Conservation (phyloP, 2,888 invertebrate species). For the Miltochrista miniata region DNA sequence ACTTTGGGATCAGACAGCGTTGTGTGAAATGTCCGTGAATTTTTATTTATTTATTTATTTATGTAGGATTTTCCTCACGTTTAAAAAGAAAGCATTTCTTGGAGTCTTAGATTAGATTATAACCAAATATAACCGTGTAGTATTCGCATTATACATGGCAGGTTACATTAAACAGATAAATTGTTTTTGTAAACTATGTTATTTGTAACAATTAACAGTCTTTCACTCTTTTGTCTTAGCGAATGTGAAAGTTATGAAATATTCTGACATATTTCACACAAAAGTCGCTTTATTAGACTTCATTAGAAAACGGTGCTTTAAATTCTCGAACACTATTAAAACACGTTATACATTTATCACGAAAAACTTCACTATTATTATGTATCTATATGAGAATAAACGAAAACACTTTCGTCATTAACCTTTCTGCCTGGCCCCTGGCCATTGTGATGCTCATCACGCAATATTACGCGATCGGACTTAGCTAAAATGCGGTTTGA, state of each 20-base stretch:
- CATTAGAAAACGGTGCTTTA: constrained; percentile 26
- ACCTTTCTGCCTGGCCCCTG: constrained; percentile 51
- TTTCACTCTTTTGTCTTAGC: background rate
- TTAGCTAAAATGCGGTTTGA: constrained; percentile 14
- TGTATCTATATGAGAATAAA: constrained; percentile 24
- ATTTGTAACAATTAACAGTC: no score
- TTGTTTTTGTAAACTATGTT: no score
- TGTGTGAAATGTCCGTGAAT: no score
- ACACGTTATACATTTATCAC: constrained; percentile 26
- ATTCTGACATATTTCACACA: background rate
- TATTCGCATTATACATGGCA: no score
- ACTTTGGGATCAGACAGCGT: no score
- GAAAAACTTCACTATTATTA: constrained; percentile 14
- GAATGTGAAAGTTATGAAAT: background rate
- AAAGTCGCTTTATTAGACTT: constrained; percentile 4
- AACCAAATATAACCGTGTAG: no score
- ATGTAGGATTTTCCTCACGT: no score
- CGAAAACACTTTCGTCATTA: constrained; percentile 57
- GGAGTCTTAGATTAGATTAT: no score
- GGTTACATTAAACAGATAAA: no score
- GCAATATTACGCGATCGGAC: constrained; percentile 29
- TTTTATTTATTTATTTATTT: no score
- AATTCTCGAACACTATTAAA: constrained; percentile 3
- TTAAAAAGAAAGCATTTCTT: no score
- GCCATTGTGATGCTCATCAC: constrained; percentile 40